Conservation (phyloP, 2,113 vertebrate species). For the Trichechus manatus region DNA sequence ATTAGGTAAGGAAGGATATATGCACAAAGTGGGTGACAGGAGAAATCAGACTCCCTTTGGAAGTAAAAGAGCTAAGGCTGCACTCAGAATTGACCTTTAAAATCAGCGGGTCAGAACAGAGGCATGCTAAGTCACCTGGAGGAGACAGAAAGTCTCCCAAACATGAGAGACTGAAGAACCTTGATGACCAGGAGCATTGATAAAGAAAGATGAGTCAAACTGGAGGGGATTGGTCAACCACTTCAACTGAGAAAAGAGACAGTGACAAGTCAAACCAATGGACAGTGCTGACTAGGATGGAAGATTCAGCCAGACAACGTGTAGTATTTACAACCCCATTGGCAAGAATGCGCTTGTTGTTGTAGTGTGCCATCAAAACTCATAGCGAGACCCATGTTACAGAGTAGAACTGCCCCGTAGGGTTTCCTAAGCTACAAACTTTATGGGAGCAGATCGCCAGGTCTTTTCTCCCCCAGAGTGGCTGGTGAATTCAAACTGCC, state of each 20-base stretch:
- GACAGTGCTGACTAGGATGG: background rate
- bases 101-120: background rate
- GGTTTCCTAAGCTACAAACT: background rate
- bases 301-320: background rate
- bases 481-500: background rate
- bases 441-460: background rate
- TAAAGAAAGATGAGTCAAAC: background rate
- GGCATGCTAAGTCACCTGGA: background rate
- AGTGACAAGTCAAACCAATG: background rate
- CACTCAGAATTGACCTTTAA: background rate
- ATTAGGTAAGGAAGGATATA: background rate
- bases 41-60: background rate
- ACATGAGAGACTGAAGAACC: background rate
- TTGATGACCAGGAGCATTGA: background rate
- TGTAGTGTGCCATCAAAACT: background rate
- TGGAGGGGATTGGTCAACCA: background rate
- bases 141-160: background rate
- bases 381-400: background rate
- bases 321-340: background rate
- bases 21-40: background rate
- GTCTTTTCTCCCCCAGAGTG: background rate
- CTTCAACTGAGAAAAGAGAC: background rate
- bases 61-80: background rate
- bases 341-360: background rate
- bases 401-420: background rate